phyloP scores from a whole-genome alignment of 2,113 vertebrate genomes.

The Enhydra lutris region DNA sequence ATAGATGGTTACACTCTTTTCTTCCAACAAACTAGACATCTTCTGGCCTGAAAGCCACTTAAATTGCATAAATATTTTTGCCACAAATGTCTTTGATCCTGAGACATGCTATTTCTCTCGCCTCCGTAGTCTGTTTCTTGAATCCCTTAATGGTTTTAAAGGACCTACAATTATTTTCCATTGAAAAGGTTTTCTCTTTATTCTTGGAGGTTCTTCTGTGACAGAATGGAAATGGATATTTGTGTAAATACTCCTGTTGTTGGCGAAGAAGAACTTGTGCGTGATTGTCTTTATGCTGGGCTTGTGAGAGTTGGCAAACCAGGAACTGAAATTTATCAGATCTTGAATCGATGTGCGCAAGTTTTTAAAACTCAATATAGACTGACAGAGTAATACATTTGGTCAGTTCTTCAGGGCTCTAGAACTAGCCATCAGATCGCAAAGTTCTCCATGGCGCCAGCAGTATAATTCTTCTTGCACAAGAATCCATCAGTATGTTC shows the following conservation, averaged over 20 bases:
- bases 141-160: not conserved
- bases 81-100: not conserved
- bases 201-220: not conserved
- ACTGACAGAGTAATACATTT: not conserved
- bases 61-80: not conserved
- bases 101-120: not conserved
- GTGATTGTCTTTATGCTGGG: not conserved
- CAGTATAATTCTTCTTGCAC: not conserved
- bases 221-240: not conserved
- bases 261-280: not conserved
- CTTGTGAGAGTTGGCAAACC: not conserved
- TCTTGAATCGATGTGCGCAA: not conserved
- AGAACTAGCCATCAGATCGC: not conserved
- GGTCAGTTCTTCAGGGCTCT: not conserved
- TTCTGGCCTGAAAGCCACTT: not conserved
- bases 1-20: not conserved
- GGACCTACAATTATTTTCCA: not conserved
- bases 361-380: not conserved
- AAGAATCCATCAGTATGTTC: accelerated
- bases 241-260: not conserved
- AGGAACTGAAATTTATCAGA: not conserved
- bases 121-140: not conserved
- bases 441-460: not conserved
- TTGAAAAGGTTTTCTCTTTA: not conserved
- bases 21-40: not conserved